A percentile compares a stretch with the other conserved stretches of the same genome.
These are phyloP conservation scores for Microcebus murinus DNA, from an alignment of 2,113 vertebrate genomes.

Conservation along the genomic window DNA sequence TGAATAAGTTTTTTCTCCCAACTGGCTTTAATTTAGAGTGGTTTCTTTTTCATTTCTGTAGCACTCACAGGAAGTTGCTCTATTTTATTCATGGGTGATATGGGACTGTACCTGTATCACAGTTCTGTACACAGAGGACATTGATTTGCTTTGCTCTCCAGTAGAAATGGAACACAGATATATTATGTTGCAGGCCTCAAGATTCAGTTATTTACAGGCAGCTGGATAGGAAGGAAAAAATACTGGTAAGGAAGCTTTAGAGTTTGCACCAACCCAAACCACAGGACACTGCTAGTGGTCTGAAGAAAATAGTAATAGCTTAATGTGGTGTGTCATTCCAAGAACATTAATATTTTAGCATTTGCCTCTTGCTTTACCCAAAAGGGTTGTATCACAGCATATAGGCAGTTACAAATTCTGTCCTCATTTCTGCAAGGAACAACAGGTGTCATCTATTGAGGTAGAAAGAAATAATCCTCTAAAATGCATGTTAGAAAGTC, in stretches of 20 bases:
- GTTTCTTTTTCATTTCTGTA: background rate
- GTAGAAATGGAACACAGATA: background rate
- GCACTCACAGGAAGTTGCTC: background rate
- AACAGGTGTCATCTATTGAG: background rate
- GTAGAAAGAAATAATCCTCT: background rate
- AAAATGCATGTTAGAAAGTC: background rate
- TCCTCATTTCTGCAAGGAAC: background rate
- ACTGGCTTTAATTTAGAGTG: background rate
- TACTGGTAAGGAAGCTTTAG: background rate
- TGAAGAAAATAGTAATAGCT: slow-evolving; percentile 31
- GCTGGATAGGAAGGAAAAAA: background rate
- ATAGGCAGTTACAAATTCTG: background rate
- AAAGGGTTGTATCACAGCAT: background rate
- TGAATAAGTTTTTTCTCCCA: background rate
- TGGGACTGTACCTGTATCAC: too few species aligned
- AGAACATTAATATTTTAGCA: background rate
- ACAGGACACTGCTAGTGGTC: background rate
- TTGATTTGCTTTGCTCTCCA: background rate
- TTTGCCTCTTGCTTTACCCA: background rate
- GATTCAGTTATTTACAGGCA: background rate
- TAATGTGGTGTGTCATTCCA: background rate
- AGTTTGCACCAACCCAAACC: background rate
- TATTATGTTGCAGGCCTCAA: background rate
- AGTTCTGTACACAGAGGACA: background rate
- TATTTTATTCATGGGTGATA: background rate